Percentiles rank a stretch among this genome's conserved stretches.
Conservation (phyloP, 2,797 vertebrate genomes). For the Lepus oiostolus region DNA sequence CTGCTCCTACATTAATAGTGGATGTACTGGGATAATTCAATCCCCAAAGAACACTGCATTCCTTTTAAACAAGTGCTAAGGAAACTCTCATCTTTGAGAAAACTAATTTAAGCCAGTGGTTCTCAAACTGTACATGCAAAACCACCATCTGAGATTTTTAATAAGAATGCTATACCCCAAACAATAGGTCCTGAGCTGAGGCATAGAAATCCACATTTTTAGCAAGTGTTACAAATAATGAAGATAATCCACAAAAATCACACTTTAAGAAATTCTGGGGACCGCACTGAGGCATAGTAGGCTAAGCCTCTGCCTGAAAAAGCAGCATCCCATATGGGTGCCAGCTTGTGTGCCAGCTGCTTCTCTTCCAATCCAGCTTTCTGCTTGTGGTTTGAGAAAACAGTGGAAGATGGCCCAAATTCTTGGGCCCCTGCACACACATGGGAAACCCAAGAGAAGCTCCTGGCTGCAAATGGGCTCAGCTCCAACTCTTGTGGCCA, state of each 20-base stretch:
- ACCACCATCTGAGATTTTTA: not conserved
- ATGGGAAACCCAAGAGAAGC: too few relatives aligned
- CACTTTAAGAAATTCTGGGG: not conserved
- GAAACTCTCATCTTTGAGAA: not conserved
- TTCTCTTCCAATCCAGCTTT: too few relatives aligned
- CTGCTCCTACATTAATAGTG: not conserved
- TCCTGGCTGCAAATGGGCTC: too few relatives aligned
- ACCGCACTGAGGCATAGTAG: too few relatives aligned
- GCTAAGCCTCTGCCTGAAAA: too few relatives aligned
- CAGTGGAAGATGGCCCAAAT: too few relatives aligned
- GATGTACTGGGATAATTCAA: not conserved
- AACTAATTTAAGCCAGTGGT: not conserved
- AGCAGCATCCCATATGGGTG: too few relatives aligned
- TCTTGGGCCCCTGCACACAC: too few relatives aligned
- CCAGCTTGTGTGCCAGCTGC: too few relatives aligned
- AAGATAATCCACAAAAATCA: not conserved
- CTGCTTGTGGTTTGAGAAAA: too few relatives aligned
- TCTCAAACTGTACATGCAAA: not conserved
- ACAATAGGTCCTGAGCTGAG: not conserved
- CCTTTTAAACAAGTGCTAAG: not conserved
- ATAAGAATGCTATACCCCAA: not conserved
- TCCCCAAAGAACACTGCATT: not conserved
- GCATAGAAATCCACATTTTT: not conserved
- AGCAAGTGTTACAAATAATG: not conserved
- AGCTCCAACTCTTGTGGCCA: too few relatives aligned